Evolutionary conservation across 2,113 vertebrate species (phyloP).

Genomic region (Trematocara variabile): DNA sequence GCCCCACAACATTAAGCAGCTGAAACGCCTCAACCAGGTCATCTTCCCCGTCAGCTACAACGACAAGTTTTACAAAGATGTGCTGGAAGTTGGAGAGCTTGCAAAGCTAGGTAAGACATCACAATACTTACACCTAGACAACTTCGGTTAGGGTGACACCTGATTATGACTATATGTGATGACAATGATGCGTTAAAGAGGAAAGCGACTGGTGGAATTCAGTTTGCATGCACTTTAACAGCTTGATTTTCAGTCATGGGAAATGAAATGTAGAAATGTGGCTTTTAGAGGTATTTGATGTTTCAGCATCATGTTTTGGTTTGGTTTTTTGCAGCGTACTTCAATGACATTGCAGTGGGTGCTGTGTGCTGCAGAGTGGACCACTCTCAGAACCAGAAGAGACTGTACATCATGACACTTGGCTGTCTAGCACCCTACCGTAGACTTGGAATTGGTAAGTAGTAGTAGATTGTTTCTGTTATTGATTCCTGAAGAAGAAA

Average conservation of each 20-base stretch:
- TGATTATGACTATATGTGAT: background rate
- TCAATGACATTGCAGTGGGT: conserved; percentile 98
- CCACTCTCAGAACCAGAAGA: conserved; percentile 98
- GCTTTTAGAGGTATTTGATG: background rate
- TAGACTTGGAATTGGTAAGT: conserved; percentile 96
- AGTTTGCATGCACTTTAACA: background rate
- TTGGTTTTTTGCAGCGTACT: conserved; percentile 83
- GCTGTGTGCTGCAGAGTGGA: conserved; percentile 99
- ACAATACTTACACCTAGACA: background rate
- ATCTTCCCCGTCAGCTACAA: conserved; percentile 99
- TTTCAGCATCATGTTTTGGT: background rate
- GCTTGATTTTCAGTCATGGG: background rate
- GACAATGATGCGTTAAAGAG: background rate
- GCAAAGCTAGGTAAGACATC: conserved; percentile 89
- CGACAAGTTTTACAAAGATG: conserved; percentile 99
- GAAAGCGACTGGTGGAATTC: background rate
- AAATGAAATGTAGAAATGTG: background rate
- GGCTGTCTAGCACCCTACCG: conserved; percentile 98
- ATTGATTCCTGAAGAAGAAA: background rate
- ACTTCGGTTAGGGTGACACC: background rate
- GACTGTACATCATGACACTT: conserved; percentile 99
- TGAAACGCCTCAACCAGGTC: conserved; percentile 98
- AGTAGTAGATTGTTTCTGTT: background rate
- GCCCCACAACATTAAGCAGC: conserved; percentile 99
- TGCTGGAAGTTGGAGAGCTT: conserved; percentile 97